Conservation (phyloP, 2,797 vertebrate genomes). For the Moxostoma hubbsi region DNA sequence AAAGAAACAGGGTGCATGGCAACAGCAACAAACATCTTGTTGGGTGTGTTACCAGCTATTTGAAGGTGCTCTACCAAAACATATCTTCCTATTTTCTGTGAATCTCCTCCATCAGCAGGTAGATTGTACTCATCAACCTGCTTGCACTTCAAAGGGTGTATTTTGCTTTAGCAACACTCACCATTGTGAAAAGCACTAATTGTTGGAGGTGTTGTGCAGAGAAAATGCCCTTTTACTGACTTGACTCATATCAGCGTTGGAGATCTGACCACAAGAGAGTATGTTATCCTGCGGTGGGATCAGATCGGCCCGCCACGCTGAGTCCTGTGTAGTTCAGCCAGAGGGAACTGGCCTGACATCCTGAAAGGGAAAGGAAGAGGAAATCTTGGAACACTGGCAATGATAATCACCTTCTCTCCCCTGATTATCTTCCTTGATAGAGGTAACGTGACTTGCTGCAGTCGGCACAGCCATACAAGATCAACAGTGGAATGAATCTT, state of each 20-base stretch:
- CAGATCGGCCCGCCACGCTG: constrained; percentile 13
- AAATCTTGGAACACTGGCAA: constrained; percentile 49
- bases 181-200: constrained; percentile 47
- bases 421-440: constrained; percentile 37
- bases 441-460: constrained; percentile 28
- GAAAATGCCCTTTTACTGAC: constrained; percentile 41
- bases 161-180: constrained; percentile 64
- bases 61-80: constrained; percentile 31
- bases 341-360: constrained; percentile 47
- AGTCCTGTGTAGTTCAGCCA: constrained; percentile 47
- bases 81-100: constrained; percentile 54
- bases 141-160: constrained; percentile 21
- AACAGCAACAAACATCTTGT: constrained; percentile 51
- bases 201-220: constrained; percentile 63
- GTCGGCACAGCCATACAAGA: constrained; percentile 23
- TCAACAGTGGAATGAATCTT: constrained; percentile 13
- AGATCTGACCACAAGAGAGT: constrained; percentile 64
- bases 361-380: constrained; percentile 46
- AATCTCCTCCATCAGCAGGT: constrained; percentile 52
- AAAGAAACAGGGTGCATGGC: constrained; percentile 45
- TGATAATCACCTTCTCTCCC: constrained; percentile 52
- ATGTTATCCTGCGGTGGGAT: constrained; percentile 39
- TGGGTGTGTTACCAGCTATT: constrained; percentile 27
- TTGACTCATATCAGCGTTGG: constrained; percentile 36
- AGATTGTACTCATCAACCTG: constrained; percentile 13